Evolutionary conservation across 2,797 vertebrate species (phyloP).

Genomic region (Cuniculus paca): DNA sequence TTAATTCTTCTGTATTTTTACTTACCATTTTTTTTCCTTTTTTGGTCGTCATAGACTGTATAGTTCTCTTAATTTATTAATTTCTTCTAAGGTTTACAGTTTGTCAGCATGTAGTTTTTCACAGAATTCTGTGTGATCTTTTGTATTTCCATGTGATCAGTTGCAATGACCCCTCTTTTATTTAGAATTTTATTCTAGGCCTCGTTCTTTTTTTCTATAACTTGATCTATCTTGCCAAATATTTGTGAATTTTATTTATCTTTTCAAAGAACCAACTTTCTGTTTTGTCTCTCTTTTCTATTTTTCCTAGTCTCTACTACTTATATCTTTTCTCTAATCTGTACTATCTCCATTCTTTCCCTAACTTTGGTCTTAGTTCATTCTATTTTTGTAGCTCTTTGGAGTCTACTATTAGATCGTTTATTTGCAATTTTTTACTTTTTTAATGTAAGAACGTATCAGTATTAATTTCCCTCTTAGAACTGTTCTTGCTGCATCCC

Average conservation of each 20-base stretch:
- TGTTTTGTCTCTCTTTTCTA: neutral
- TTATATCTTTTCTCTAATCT: neutral
- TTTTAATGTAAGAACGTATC: neutral
- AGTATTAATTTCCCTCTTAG: neutral
- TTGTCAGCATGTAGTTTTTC: too few species aligned
- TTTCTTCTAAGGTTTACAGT: too few species aligned
- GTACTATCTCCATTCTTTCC: neutral
- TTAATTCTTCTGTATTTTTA: too few species aligned
- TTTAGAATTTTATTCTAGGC: too few species aligned
- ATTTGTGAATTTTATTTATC: neutral
- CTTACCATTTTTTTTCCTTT: too few species aligned
- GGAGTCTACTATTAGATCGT: neutral
- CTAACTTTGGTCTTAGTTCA: neutral
- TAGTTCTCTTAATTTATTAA: too few species aligned
- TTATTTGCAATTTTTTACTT: neutral
- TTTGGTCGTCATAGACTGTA: too few species aligned
- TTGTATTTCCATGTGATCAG: too few species aligned
- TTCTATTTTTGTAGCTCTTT: neutral
- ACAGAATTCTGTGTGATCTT: too few species aligned
- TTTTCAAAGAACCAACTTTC: neutral
- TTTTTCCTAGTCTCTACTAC: neutral
- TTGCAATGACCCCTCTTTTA: too few species aligned
- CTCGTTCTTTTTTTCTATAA: too few species aligned
- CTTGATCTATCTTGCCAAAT: too few species aligned
- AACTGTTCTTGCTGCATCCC: neutral